Evolutionary conservation across 2,113 vertebrate species (phyloP).

Genomic region (Dicrurus megarhynchus): DNA sequence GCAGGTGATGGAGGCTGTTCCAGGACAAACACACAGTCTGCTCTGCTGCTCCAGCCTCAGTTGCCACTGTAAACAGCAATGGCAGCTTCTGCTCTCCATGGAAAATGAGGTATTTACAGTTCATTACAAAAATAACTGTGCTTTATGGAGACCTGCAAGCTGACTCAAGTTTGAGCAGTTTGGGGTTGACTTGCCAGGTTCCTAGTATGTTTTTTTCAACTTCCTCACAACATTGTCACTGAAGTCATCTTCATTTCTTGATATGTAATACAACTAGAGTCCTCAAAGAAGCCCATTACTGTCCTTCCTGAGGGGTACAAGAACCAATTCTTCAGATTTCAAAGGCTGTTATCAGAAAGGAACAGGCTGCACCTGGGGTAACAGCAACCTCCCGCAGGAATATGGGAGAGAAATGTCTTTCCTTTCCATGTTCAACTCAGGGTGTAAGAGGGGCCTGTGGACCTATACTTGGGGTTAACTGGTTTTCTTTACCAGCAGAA

Average conservation of each 20-base stretch:
- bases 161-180: background rate
- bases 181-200: background rate
- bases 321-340: background rate
- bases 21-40: background rate
- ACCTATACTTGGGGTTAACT: background rate
- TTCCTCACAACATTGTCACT: background rate
- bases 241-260: background rate
- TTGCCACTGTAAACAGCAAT: background rate
- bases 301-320: background rate
- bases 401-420: background rate
- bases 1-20: fast-evolving
- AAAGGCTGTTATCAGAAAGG: background rate
- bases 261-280: background rate
- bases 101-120: background rate
- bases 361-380: background rate
- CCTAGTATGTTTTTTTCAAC: background rate
- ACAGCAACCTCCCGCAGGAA: background rate
- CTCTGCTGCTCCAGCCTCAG: background rate
- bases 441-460: background rate
- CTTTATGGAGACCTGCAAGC: background rate
- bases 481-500: background rate
- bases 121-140: background rate
- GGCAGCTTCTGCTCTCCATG: background rate
- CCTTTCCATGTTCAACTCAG: background rate
- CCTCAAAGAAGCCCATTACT: background rate